Conservation (phyloP, 2,888 invertebrate species). For the Caenorhabditis afra region DNA sequence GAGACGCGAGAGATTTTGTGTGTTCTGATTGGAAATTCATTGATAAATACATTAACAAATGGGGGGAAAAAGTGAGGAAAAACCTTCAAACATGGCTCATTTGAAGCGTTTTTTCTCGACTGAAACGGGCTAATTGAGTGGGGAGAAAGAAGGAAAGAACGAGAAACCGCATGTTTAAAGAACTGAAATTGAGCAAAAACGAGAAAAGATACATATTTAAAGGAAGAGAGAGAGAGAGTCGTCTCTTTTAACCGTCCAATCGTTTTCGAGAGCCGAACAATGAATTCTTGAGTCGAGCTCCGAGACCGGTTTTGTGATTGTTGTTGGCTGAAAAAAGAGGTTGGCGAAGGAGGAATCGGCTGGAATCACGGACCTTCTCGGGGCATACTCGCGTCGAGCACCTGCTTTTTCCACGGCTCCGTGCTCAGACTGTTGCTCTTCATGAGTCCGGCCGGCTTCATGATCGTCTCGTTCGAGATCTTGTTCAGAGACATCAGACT, state of each 20-base stretch:
- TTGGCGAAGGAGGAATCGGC: background rate
- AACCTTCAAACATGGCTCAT: conserved; percentile 53
- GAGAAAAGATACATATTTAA: conserved; percentile 8
- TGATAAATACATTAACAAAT: conserved; percentile 30
- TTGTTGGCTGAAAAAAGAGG: conserved; percentile 50
- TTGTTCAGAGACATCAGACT: conserved; percentile 78
- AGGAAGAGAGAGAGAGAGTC: conserved; percentile 5
- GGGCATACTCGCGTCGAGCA: conserved; percentile 61
- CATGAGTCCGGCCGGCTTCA: conserved; percentile 69
- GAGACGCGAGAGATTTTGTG: background rate
- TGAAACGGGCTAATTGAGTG: background rate
- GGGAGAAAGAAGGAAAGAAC: conserved; percentile 16
- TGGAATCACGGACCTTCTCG: conserved; percentile 49
- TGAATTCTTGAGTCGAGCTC: conserved; percentile 78
- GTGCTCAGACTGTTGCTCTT: conserved; percentile 78
- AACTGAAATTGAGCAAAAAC: conserved; percentile 38
- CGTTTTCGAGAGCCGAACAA: conserved; percentile 79
- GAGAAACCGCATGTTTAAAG: conserved; percentile 47
- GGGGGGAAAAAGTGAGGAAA: conserved; percentile 31
- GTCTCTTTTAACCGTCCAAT: conserved; percentile 58
- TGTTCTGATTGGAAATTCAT: conserved; percentile 2
- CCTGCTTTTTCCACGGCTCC: conserved; percentile 78
- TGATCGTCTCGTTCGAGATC: conserved; percentile 68
- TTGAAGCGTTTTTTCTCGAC: conserved; percentile 46
- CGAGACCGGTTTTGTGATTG: conserved; percentile 71